Conservation (phyloP, 2,888 invertebrate species). For the Nephrotoma flavescens region DNA sequence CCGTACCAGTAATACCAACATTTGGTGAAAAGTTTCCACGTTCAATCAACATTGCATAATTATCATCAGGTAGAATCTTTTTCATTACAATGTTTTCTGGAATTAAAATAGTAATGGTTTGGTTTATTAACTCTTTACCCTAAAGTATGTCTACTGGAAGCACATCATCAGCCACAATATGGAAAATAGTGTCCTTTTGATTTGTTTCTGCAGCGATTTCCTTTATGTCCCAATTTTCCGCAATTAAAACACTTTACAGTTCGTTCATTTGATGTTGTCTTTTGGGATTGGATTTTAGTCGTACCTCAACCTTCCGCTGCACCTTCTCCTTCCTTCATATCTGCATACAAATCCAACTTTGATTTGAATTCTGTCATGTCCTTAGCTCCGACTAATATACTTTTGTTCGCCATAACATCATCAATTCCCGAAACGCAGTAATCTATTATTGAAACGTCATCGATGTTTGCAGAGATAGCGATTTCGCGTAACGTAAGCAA, state of each 20-base stretch:
- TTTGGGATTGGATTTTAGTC: neutral
- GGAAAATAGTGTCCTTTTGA: slow-evolving; percentile 11
- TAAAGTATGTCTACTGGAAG: neutral
- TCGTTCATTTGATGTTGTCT: neutral
- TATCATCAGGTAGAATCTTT: neutral
- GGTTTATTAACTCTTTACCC: neutral
- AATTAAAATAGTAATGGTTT: neutral
- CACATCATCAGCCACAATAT: neutral
- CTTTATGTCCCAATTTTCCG: no score
- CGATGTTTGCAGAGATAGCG: neutral
- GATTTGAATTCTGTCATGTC: slow-evolving; percentile 7
- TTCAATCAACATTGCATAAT: neutral
- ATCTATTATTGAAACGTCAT: neutral
- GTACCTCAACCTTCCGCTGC: neutral
- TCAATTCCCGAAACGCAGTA: slow-evolving; percentile 5
- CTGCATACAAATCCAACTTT: slow-evolving; percentile 7
- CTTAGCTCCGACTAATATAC: slow-evolving; percentile 5
- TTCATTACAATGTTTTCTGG: neutral
- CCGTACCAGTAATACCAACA: neutral
- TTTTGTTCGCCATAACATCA: slow-evolving; percentile 7
- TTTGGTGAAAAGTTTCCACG: neutral
- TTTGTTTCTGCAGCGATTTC: neutral
- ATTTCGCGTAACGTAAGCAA: neutral
- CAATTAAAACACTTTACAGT: neutral
- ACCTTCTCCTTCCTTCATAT: neutral